Evolutionary conservation across 1,140 invertebrate genomes (phyloP), one percentile per base, ranked within the genome.

Genomic region (Sogatella furcifera): DNA sequence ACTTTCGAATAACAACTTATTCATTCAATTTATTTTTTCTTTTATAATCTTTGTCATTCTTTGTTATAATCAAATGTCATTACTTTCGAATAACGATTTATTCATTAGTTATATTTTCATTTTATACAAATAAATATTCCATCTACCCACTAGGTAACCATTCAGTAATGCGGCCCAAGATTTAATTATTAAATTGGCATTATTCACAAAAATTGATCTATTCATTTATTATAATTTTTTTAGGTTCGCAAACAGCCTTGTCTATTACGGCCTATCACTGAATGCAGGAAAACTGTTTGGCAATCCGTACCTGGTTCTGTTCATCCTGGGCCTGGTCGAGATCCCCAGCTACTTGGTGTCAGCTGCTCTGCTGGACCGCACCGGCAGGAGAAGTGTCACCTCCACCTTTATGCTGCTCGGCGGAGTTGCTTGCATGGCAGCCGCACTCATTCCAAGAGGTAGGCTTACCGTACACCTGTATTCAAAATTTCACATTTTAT

Each of bases 211-310:
- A n/a, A n/a, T n/a, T n/a, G n/a, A n/a, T n/a, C n/a, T n/a, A n/a
- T n/a, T n/a, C 24, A 28, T 28, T 6, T 28, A 6, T 28, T 6
- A 28, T 28, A 6, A 28, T 28, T 2, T 28, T n/a, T 73, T 44
- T 63, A 78, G 77, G 77, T 90, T 94, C 69, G 88, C 89, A 1
- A 92, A 92, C 70, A 88, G 89, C 14, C 78, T 93, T 60, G 88
- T 87, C 0, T 94, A 92, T 71, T 94, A 93, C 68, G 90, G 90
- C 0, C 71, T 95, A 0, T 89, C 90, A 0, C 71, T 94, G 14
- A 92, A 87, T 63, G 83, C 86, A 1, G 87, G 84, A 13, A 86
- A 82, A 68, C 71, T 93, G 3, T 79, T 82, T 58, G 90, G 90
- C n/a, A 88, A 92, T 73, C 88, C 89, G 8, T 94, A 84, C 69